Evolutionary conservation across 2,113 vertebrate species (phyloP), one percentile per base, ranked within the genome.

Genomic region (Sphaerodactylus townsendi): DNA sequence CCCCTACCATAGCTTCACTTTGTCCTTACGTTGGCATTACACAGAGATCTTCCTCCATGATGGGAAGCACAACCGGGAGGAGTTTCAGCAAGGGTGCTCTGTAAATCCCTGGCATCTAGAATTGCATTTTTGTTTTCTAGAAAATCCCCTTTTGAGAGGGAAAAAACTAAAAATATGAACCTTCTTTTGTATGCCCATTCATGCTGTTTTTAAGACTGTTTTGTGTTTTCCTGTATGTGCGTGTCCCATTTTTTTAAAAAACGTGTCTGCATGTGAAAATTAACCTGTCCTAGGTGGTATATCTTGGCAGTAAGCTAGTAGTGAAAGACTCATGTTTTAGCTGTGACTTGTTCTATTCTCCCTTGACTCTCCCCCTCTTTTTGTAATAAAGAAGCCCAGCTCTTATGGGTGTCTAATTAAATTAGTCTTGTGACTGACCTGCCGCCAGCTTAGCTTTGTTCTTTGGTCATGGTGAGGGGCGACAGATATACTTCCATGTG

Each of bases 351-450:
- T 85, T 78, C 50, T 79, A 65, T 69, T 37, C 62, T n/a, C 71
- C 35, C 7, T 77, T 72, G 75, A 72, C 59, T 44, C 66, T 76
- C 83, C 35, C 53, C 78, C 28, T 72, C 64, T 81, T 85, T 84
- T 78, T 30, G 76, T 85, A 85, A 79, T 79, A 85, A 85, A 85
- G 50, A n/a, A 65, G 33, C 83, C 83, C 83, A 85, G 76, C 65
- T 79, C 76, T 85, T 85, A 72, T 37, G 83, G 66, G 83, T 78
- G 25, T 78, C 66, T 46, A 46, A 85, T 85, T 85, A 85, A 85
- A 85, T 68, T 78, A 79, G 83, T 79, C 83, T 85, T 79, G 83
- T 85, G 83, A 72, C 33, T 85, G 79, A 85, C 68, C 68, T n/a
- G 62, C n/a, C 44, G 35, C 10, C 72, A 41, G 10, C 23, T n/a